Base-by-base conservation (phyloP, 2,888 invertebrate species). In the Latheticus oryzae region DNA sequence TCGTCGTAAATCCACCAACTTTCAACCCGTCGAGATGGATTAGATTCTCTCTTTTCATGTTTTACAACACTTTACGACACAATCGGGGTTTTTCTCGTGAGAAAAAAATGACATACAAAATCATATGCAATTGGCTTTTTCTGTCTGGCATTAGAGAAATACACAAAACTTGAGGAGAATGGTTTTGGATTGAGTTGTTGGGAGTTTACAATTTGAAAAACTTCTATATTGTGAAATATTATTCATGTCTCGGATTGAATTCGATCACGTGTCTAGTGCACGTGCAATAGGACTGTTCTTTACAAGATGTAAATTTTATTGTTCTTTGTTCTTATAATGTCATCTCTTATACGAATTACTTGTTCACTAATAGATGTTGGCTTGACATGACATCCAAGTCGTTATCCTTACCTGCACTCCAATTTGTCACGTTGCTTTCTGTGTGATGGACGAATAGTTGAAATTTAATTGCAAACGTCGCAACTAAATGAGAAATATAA, bases 61-160 rank as follows among this genome's bases (percentile, higher is more conserved):
- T 73, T 71, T 72, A 74, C 72, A 72, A 69, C 71, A 64, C 68
- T 73, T 73, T 72, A 74, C 72, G 72, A 68, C 70, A 70, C 72
- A 71, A 71, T 71, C 66, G 73, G 67, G 71, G 69, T 58, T 69
- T 66, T 33, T 48, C 26, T 16, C 21, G 28, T 3, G 28, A 5
- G n/a, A n/a, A n/a, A n/a, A n/a, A n/a, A n/a, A n/a, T n/a, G n/a
- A n/a, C n/a, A n/a, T n/a, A n/a, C n/a, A n/a, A n/a, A n/a, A n/a
- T n/a, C n/a, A n/a, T n/a, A n/a, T n/a, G n/a, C n/a, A n/a, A n/a
- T n/a, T n/a, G n/a, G n/a, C n/a, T n/a, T n/a, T n/a, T n/a, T n/a
- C n/a, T n/a, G n/a, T n/a, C n/a, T n/a, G n/a, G n/a, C n/a, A n/a
- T n/a, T n/a, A n/a, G n/a, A n/a, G n/a, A n/a, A n/a, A n/a, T n/a